A percentile compares a stretch with the other conserved stretches of the same genome.
Conservation (phyloP, 2,797 vertebrate species). For the Gallinago stenura region DNA sequence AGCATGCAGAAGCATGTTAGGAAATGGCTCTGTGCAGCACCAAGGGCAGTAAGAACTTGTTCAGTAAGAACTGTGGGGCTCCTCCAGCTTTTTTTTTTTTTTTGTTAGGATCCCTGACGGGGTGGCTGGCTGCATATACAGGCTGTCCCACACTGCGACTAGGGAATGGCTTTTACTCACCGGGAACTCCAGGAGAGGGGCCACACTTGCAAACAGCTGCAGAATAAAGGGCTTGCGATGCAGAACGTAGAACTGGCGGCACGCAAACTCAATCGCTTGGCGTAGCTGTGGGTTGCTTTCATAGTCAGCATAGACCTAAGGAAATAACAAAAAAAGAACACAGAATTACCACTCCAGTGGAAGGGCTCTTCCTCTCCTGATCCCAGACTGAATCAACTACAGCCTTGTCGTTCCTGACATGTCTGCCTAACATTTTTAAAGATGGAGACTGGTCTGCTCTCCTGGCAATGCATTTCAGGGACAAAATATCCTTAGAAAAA, state of each 20-base stretch:
- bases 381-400: fast-evolving
- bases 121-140: not conserved
- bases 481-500: not conserved
- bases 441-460: not conserved
- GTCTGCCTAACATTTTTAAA: not conserved
- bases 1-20: not conserved
- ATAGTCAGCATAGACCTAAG: constrained; percentile 95
- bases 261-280: constrained; percentile 95
- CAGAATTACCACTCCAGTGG: too few relatives aligned
- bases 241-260: constrained; percentile 95
- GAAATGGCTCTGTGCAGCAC: not conserved
- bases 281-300: constrained; percentile 95
- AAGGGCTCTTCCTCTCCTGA: not conserved
- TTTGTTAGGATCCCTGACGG: not conserved
- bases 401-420: not conserved
- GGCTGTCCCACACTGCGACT: not conserved
- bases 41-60: not conserved
- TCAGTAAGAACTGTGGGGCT: not conserved
- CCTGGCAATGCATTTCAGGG: not conserved
- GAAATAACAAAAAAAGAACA: not conserved
- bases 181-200: constrained; percentile 94
- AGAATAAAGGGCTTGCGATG: constrained; percentile 96
- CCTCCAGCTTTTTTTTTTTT: not conserved
- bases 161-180: constrained; percentile 79
- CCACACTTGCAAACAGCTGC: constrained; percentile 97